These are phyloP conservation scores for Abscondita cerata DNA, from an alignment of 2,888 invertebrate genomes.

Conservation along the genomic window DNA sequence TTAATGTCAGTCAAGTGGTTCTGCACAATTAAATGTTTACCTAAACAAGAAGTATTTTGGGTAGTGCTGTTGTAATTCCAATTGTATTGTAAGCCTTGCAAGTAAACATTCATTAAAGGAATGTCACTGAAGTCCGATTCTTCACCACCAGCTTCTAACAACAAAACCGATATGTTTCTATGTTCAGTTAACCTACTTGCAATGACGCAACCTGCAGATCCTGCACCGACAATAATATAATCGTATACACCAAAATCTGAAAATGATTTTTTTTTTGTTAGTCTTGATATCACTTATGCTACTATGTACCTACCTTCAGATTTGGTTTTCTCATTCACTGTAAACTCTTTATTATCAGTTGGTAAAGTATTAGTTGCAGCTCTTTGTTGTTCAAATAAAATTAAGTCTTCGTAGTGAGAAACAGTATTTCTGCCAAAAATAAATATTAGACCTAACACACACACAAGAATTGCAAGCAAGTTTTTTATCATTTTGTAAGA, in stretches of 20 bases:
- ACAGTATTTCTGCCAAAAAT: too few species aligned
- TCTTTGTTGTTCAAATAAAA: too few species aligned
- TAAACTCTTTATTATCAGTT: too few species aligned
- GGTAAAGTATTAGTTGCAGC: too few species aligned
- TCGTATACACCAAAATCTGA: conserved; percentile 59
- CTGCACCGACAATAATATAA: conserved; percentile 73
- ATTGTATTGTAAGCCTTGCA: conserved; percentile 5
- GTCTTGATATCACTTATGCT: too few species aligned
- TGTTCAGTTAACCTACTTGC: conserved; percentile 71
- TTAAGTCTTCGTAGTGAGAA: too few species aligned
- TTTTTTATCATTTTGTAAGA: too few species aligned
- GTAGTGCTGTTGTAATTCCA: conserved; percentile 14
- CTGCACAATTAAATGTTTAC: background rate
- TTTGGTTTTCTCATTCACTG: too few species aligned
- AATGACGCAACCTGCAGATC: conserved; percentile 70
- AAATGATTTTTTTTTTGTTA: background rate
- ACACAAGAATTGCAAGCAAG: too few species aligned
- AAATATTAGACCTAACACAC: too few species aligned
- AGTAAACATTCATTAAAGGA: background rate
- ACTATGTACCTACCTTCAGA: too few species aligned
- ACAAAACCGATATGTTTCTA: conserved; percentile 68
- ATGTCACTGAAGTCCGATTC: conserved; percentile 16
- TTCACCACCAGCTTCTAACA: conserved; percentile 67
- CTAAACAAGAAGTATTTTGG: conserved; percentile 14
- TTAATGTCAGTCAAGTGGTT: background rate